Evolutionary conservation across 2,888 invertebrate species (phyloP).

Genomic region (Itoplectis maculator): DNA sequence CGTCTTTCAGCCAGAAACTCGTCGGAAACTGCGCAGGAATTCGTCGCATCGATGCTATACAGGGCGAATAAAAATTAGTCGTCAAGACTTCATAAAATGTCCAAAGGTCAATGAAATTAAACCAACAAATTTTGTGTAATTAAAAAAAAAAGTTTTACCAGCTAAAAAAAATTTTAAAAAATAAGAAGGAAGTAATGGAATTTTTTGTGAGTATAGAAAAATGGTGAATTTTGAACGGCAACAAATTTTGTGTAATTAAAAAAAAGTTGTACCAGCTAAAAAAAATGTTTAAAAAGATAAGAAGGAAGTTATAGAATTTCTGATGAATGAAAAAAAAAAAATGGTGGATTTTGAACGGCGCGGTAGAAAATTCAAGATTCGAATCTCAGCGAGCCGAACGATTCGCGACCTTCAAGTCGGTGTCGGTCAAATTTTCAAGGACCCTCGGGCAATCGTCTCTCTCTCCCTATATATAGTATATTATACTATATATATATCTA

Average conservation of each 20-base stretch:
- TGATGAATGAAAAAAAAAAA: not conserved
- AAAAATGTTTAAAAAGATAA: not conserved
- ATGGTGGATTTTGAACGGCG: conserved; percentile 16
- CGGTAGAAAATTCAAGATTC: not conserved
- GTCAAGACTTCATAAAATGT: too few species aligned
- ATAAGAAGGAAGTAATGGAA: not conserved
- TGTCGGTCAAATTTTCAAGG: conserved; percentile 41
- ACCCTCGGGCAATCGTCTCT: conserved; percentile 40
- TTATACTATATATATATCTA: too few species aligned
- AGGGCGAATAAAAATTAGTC: too few species aligned
- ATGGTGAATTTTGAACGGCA: conserved; percentile 20
- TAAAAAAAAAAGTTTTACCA: not conserved
- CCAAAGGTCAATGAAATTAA: too few species aligned
- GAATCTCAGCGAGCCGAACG: not conserved
- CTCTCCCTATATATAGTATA: too few species aligned
- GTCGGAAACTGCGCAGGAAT: not conserved
- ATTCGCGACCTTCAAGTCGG: conserved; percentile 23
- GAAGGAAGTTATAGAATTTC: not conserved
- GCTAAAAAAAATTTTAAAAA: not conserved
- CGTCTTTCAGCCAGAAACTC: not conserved
- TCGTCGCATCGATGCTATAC: not conserved
- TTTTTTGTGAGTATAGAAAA: too few species aligned
- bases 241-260: not conserved
- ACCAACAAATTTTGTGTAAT: not conserved
- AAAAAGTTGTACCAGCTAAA: too few species aligned